Conservation (phyloP, 2,113 vertebrate genomes). For the Phalacrocorax carbo region DNA sequence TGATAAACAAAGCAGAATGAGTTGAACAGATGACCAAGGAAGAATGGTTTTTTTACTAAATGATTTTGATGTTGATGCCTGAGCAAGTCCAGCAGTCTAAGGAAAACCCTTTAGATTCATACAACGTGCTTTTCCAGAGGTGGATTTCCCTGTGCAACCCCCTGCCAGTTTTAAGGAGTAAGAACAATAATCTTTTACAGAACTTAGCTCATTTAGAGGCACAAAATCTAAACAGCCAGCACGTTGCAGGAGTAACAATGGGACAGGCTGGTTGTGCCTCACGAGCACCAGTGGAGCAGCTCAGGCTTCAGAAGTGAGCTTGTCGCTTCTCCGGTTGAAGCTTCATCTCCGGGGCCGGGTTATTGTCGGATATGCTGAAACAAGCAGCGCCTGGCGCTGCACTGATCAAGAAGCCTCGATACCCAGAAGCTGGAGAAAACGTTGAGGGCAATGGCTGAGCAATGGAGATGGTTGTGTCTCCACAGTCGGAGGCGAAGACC, state of each 20-base stretch:
- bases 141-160: neutral
- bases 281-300: neutral
- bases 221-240: neutral
- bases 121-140: no score
- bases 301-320: neutral
- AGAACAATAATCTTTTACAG: neutral
- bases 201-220: neutral
- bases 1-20: neutral
- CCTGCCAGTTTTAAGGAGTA: neutral
- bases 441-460: no score
- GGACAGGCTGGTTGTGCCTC: no score
- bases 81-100: neutral
- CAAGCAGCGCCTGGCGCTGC: neutral
- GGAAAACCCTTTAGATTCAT: neutral
- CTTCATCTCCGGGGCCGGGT: neutral
- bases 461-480: no score
- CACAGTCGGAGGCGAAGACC: neutral
- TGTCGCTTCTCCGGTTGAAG: neutral
- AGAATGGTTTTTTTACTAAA: neutral
- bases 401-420: neutral
- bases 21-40: neutral
- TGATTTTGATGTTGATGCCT: neutral
- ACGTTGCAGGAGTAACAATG: neutral
- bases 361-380: rapidly evolving
- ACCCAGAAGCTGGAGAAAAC: neutral